A percentile compares a stretch with the other conserved stretches of the same genome.
phyloP scores from a whole-genome alignment of 2,888 invertebrate species.

The Watsonalla cultraria region DNA sequence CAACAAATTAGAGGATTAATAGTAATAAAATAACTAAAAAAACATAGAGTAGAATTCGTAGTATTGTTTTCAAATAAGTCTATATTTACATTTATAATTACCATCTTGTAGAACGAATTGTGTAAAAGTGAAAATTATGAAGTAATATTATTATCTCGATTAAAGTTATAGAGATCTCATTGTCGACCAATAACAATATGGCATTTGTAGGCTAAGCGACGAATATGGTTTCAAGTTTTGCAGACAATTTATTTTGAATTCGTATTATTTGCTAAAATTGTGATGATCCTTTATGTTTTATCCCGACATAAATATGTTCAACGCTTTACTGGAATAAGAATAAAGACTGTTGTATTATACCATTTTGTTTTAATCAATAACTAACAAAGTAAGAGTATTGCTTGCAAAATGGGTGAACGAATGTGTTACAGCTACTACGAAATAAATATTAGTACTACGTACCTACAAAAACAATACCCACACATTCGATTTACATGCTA shows the following conservation, averaged over 20 bases:
- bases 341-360: slow-evolving; percentile 78
- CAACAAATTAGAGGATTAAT: slow-evolving; percentile 41
- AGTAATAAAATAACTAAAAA: slow-evolving; percentile 49
- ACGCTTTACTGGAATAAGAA: slow-evolving; percentile 75
- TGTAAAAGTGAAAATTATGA: slow-evolving; percentile 54
- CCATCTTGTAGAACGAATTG: slow-evolving; percentile 52
- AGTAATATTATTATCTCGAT: slow-evolving; percentile 49
- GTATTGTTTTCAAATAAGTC: slow-evolving; percentile 61
- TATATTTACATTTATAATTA: slow-evolving; percentile 57
- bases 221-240: slow-evolving; percentile 45
- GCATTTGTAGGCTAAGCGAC: slow-evolving; percentile 75
- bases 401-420: no score
- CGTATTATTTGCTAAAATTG: slow-evolving; percentile 47
- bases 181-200: slow-evolving; percentile 77
- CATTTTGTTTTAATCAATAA: slow-evolving; percentile 62
- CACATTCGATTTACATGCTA: no score
- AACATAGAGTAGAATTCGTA: slow-evolving; percentile 56
- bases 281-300: slow-evolving; percentile 55
- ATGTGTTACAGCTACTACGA: no score
- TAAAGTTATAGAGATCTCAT: slow-evolving; percentile 75
- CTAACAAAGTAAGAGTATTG: slow-evolving; percentile 29
- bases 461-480: no score
- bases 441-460: no score
- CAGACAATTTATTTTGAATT: slow-evolving; percentile 28
- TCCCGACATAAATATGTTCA: slow-evolving; percentile 56